A percentile compares a stretch with the other conserved stretches of the same genome.
Evolutionary conservation across 2,888 invertebrate species (phyloP).

Genomic region (Branchellion lobata): DNA sequence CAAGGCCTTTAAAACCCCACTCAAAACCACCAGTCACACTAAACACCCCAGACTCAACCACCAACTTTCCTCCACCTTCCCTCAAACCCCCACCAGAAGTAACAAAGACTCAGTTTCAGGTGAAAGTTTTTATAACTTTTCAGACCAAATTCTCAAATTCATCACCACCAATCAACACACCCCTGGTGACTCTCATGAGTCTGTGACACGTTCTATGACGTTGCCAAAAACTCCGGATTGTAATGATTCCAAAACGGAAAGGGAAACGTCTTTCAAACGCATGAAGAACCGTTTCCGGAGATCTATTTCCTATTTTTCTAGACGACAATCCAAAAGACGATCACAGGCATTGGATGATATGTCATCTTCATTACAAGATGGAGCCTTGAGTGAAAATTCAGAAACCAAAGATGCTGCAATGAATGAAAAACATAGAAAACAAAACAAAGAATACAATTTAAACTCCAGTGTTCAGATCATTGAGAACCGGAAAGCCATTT

Average conservation of each 20-base stretch:
- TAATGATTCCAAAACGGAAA: background rate
- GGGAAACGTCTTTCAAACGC: background rate
- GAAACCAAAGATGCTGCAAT: too few relatives aligned
- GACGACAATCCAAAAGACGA: background rate
- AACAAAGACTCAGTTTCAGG: background rate
- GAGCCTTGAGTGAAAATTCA: too few relatives aligned
- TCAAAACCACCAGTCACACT: too few relatives aligned
- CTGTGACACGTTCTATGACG: background rate
- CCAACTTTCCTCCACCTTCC: constrained; percentile 12
- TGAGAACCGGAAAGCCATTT: too few relatives aligned
- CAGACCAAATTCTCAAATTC: background rate
- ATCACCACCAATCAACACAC: too few relatives aligned
- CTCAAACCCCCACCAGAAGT: constrained; percentile 7
- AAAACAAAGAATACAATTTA: too few relatives aligned
- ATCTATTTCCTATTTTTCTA: background rate
- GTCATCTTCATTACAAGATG: too few relatives aligned
- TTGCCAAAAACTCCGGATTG: too few relatives aligned
- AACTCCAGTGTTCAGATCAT: too few relatives aligned
- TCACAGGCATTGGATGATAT: background rate
- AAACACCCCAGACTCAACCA: background rate
- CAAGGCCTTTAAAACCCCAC: too few relatives aligned
- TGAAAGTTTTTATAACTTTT: background rate
- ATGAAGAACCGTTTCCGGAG: background rate
- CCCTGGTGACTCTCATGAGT: background rate
- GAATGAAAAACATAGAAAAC: background rate